phyloP scores from a whole-genome alignment of 2,888 invertebrate species.

The Athetis lepigone region DNA sequence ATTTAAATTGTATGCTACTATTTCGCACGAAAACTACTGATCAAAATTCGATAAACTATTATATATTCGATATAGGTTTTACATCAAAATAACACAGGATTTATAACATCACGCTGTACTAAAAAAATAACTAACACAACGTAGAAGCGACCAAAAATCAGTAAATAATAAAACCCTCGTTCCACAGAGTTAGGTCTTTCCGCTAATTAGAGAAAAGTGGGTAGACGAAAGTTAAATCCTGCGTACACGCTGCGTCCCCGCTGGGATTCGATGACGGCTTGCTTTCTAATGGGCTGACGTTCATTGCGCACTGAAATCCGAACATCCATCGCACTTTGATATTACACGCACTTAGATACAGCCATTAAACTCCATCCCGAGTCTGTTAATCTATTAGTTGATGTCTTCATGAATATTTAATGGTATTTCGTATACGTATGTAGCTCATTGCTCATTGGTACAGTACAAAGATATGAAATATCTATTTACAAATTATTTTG shows the following conservation, averaged over 20 bases:
- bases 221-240: slow-evolving; percentile 44
- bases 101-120: too few relatives aligned
- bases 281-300: slow-evolving; percentile 48
- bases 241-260: slow-evolving; percentile 2
- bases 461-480: too few relatives aligned
- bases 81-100: too few relatives aligned
- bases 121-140: too few relatives aligned
- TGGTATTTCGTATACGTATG: slow-evolving; percentile 48
- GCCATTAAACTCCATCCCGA: slow-evolving; percentile 50
- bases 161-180: slow-evolving; percentile 32
- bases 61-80: too few relatives aligned
- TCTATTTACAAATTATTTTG: too few relatives aligned
- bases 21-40: too few relatives aligned
- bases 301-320: slow-evolving; percentile 53
- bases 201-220: slow-evolving; percentile 48
- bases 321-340: slow-evolving; percentile 58
- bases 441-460: slow-evolving; percentile 17
- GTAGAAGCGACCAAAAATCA: too few relatives aligned
- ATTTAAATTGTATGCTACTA: too few relatives aligned
- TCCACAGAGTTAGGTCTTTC: slow-evolving; percentile 24
- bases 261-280: slow-evolving; percentile 45
- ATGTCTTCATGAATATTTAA: slow-evolving; percentile 62
- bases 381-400: slow-evolving; percentile 62
- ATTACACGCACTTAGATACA: slow-evolving; percentile 54
- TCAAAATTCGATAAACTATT: too few relatives aligned